Evolutionary conservation across 92 coral and sea anemone genomes (phyloP), one percentile per base, ranked within the genome.

Genomic region (Montipora capitata): DNA sequence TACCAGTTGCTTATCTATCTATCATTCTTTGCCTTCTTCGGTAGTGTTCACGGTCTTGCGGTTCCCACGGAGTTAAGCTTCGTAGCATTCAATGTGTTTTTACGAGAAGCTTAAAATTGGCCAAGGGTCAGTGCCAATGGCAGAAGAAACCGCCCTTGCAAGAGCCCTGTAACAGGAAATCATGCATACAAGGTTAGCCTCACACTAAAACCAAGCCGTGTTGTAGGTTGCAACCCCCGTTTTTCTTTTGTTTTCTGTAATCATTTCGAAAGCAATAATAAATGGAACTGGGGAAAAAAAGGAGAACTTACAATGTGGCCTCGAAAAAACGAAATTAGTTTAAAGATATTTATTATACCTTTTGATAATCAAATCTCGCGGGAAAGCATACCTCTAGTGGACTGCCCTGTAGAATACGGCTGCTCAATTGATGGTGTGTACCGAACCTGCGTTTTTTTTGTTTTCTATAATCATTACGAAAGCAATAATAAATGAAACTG

Each of bases 11-110:
- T 44, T 13, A 40, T 0, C 54, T 7, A 66, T 49, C 7, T 0
- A 45, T 57, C 48, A 0, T 81, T 9, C 0, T 68, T 9, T 81
- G 13, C 7, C 17, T 17, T 63, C 35, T 9, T 48, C 44, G 38
- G 2, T 57, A 95, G 98, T 95, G 98, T 70, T 92, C 98, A 35
- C 93, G 93, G 3, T 83, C 85, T 38, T 95, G 98, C 68, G 98
- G 98, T 3, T 67, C 84, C 13, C 84, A 89, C 16, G 98, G 98
- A 40, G 70, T 85, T 2, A 89, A 90, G 45, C 78, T 72, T 0
- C 98, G 98, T 11, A 82, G 68, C 4, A 92, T 81, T 45, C 51
- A 70, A 38, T 95, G 98, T 40, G 90, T 91, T 78, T 95, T 87
- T 89, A 83, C 81, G 38, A 72, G 81, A 42, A 82, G 94, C 58